A percentile compares a stretch with the other conserved stretches of the same genome.
Conservation (phyloP, 30 jellyfish, hydroid and myxozoan species). For the Hydractinia echinata region DNA sequence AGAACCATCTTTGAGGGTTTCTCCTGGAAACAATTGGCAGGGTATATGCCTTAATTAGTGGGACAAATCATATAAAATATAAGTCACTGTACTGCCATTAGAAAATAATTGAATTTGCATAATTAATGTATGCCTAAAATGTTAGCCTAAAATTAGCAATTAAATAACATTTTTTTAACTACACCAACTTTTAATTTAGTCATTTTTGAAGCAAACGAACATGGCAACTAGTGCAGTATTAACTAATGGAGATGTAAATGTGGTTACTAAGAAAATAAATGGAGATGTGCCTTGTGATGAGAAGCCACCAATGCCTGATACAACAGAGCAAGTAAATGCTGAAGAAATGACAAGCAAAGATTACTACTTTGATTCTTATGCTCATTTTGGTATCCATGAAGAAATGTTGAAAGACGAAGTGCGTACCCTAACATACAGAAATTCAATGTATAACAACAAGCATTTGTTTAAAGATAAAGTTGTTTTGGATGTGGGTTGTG, state of each 20-base stretch:
- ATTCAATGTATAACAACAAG: slow-evolving; percentile 90
- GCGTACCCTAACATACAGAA: slow-evolving; percentile 86
- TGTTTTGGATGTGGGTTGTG: slow-evolving; percentile 99
- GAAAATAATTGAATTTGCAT: no score
- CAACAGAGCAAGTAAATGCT: slow-evolving; percentile 31
- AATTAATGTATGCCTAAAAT: no score
- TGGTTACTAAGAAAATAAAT: background rate
- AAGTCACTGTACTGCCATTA: no score
- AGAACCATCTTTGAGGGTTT: no score
- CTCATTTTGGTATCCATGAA: slow-evolving; percentile 92
- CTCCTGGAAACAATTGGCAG: no score
- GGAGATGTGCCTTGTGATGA: slow-evolving; percentile 18
- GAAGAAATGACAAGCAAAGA: slow-evolving; percentile 99
- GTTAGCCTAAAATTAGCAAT: no score
- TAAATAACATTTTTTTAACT: no score
- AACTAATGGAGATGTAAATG: slow-evolving; percentile 22
- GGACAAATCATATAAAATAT: no score
- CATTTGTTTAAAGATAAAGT: slow-evolving; percentile 89
- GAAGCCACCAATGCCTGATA: slow-evolving; percentile 26
- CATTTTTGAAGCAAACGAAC: background rate
- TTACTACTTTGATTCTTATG: slow-evolving; percentile 95
- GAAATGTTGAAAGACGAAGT: slow-evolving; percentile 99
- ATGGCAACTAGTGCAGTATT: slow-evolving; percentile 18
- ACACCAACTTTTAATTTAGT: no score
- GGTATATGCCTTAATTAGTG: no score